Conservation (phyloP, 2,113 vertebrate species). For the Microtus oregoni region DNA sequence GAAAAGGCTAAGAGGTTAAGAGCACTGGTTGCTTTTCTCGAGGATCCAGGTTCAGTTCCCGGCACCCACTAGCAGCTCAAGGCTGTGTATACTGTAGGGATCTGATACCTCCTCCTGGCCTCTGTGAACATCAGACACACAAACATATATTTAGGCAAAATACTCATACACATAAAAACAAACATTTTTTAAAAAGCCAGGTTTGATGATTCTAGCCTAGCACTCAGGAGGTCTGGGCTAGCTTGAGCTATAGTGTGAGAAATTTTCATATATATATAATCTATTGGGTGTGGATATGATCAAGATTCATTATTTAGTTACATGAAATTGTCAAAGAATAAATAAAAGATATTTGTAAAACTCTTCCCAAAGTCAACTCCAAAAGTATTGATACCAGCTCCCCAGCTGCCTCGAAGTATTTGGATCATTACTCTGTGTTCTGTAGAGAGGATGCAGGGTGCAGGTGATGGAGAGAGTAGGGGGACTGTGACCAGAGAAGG, state of each 20-base stretch:
- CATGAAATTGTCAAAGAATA: neutral
- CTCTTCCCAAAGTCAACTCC: neutral
- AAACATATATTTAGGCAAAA: neutral
- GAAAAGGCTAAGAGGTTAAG: too few relatives aligned
- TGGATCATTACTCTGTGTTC: neutral
- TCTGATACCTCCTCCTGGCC: neutral
- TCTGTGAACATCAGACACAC: neutral
- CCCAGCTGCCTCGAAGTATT: neutral
- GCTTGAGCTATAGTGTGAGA: too few relatives aligned
- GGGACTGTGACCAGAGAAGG: neutral
- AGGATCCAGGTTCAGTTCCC: neutral
- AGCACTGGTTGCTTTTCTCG: neutral
- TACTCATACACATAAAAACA: neutral
- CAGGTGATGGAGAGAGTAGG: rapidly evolving
- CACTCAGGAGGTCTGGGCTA: neutral
- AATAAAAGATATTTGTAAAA: neutral
- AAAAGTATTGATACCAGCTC: neutral
- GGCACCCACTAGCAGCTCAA: neutral
- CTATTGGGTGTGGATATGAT: too few relatives aligned
- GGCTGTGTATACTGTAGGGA: neutral
- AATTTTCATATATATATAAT: too few relatives aligned
- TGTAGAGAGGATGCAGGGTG: neutral
- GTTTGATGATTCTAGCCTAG: neutral
- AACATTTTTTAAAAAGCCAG: neutral
- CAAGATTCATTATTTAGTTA: neutral